Percentiles rank a stretch among this genome's conserved stretches.
phyloP scores from a whole-genome alignment of 1,140 invertebrate genomes.

The Babylonia areolata region DNA sequence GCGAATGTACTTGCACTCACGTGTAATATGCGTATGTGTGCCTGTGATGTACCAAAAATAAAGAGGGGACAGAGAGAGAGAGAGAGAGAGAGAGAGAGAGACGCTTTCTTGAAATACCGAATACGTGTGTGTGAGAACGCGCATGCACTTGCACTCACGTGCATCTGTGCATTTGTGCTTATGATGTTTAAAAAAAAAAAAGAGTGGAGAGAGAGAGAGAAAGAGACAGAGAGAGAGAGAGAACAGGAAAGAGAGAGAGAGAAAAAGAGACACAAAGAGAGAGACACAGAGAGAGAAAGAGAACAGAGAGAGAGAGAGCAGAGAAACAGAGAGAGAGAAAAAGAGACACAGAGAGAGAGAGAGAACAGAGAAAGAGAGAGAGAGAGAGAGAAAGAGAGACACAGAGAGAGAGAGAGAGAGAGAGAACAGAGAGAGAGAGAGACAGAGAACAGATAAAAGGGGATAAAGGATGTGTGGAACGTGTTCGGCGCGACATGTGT shows the following conservation, averaged over 20 bases:
- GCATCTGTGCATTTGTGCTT: background rate
- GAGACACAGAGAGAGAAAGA: background rate
- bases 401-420: slow-evolving; percentile 29
- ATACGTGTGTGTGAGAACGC: background rate
- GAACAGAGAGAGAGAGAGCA: background rate
- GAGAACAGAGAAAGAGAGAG: slow-evolving; percentile 9
- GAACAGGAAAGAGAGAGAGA: background rate
- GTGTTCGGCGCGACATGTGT: too few species aligned
- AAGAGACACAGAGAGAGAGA: too few species aligned
- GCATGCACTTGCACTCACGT: background rate
- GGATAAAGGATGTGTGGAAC: too few species aligned
- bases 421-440: slow-evolving; percentile 23
- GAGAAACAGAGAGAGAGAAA: background rate
- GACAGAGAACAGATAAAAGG: too few species aligned
- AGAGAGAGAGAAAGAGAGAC: slow-evolving; percentile 30
- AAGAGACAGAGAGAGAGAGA: background rate
- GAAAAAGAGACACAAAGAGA: background rate
- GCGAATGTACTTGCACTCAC: too few species aligned
- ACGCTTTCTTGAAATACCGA: too few species aligned
- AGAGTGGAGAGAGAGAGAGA: slow-evolving; percentile 2
- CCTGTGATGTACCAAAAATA: too few species aligned
- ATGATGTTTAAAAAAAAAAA: background rate
- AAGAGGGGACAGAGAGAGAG: too few species aligned
- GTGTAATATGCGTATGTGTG: too few species aligned
- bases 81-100: too few species aligned